Evolutionary conservation across 2,797 vertebrate species (phyloP).

Genomic region (Vultur gryphus): DNA sequence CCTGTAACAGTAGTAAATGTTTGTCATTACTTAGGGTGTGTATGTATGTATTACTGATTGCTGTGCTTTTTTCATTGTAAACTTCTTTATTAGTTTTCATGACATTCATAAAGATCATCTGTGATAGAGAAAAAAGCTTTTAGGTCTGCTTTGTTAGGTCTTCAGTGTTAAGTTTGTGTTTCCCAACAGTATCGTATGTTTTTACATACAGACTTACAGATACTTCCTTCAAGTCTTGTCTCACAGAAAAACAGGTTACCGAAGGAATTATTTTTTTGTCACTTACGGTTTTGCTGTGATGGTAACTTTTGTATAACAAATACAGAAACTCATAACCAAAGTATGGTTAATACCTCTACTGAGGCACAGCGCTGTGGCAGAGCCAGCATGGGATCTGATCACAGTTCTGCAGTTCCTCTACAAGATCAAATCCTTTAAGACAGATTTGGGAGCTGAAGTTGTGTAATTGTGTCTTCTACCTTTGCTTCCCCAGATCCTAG

Average conservation of each 20-base stretch:
- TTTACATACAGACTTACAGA: background rate
- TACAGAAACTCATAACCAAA: background rate
- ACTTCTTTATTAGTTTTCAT: background rate
- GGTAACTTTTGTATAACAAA: background rate
- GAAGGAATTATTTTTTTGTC: background rate
- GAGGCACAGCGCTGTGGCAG: background rate
- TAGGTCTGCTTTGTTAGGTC: background rate
- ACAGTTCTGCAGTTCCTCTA: background rate
- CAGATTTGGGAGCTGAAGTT: background rate
- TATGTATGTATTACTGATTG: background rate
- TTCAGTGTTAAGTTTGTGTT: background rate
- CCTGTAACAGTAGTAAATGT: background rate
- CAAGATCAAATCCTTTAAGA: background rate
- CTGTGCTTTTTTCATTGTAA: background rate
- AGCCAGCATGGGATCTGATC: background rate
- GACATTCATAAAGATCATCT: background rate
- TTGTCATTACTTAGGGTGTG: background rate
- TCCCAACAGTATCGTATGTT: fast-evolving
- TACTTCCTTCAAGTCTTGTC: background rate
- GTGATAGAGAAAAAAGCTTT: background rate
- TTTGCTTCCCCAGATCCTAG: background rate
- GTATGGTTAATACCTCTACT: background rate
- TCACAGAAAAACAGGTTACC: background rate
- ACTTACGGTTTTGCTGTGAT: background rate
- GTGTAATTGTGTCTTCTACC: background rate